phyloP scores from a whole-genome alignment of 1,140 invertebrate genomes.

The Stenopsyche tienmushanensis region DNA sequence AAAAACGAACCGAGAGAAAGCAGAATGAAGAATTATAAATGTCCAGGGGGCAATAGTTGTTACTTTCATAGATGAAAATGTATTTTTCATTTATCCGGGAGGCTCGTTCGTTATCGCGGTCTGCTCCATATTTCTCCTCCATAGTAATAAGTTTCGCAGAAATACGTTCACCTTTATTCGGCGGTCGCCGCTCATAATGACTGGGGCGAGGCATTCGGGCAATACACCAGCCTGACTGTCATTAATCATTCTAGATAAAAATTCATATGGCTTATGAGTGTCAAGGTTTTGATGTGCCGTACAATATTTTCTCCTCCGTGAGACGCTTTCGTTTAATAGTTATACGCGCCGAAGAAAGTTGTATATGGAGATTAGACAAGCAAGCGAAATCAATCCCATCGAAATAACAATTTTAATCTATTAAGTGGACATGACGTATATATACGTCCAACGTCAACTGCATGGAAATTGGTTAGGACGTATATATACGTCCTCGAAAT shows the following conservation, averaged over 20 bases:
- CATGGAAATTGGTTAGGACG: no score
- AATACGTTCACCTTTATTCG: constrained; percentile 3
- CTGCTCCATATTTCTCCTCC: background rate
- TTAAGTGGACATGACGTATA: no score
- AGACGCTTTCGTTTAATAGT: background rate
- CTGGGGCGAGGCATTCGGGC: background rate
- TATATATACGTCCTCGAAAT: no score
- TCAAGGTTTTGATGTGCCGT: background rate
- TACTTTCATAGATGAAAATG: constrained; percentile 1
- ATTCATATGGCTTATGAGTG: background rate
- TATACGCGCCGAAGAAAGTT: no score
- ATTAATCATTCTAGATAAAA: background rate
- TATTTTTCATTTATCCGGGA: constrained; percentile 3
- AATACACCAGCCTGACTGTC: background rate
- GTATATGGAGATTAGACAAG: no score
- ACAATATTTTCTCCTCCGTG: background rate
- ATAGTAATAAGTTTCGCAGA: background rate
- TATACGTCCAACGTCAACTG: no score
- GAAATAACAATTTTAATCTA: no score
- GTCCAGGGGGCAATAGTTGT: constrained; percentile 1
- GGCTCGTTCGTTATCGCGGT: background rate
- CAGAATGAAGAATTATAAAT: constrained; percentile 4
- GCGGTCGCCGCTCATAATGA: background rate
- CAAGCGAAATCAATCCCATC: no score
- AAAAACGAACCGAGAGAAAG: background rate